Conservation (phyloP, 2,113 vertebrate genomes). For the Lophochroa leadbeateri region DNA sequence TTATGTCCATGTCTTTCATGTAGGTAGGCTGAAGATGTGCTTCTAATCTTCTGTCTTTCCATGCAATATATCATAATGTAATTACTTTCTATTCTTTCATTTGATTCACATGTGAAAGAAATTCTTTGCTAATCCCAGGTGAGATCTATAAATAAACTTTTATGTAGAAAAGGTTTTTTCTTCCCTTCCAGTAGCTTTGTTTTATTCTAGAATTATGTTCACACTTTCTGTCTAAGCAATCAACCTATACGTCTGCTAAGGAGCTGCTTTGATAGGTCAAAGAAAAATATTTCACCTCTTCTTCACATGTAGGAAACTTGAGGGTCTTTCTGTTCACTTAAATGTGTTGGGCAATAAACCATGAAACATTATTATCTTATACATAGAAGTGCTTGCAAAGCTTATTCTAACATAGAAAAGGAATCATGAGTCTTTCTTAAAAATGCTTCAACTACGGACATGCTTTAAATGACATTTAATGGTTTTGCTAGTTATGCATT, state of each 20-base stretch:
- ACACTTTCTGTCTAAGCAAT: neutral
- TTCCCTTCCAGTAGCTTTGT: neutral
- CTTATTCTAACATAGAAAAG: neutral
- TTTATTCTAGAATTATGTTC: neutral
- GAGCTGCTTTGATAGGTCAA: neutral
- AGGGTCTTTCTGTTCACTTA: neutral
- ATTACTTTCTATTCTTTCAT: neutral
- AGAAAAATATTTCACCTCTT: neutral
- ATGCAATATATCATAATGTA: constrained; percentile 36
- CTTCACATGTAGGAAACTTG: neutral
- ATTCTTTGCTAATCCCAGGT: constrained; percentile 7
- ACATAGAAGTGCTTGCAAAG: neutral
- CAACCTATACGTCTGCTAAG: neutral
- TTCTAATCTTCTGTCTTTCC: neutral
- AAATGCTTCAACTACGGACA: neutral
- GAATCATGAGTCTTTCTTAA: neutral
- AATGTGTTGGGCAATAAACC: neutral
- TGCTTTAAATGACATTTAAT: neutral
- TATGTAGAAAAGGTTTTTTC: neutral
- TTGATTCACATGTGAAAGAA: constrained; percentile 27
- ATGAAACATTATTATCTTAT: neutral
- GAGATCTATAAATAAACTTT: constrained; percentile 17
- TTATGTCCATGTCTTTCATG: neutral
- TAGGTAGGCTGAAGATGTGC: constrained; percentile 18
- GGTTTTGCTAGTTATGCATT: neutral